phyloP scores from a whole-genome alignment of 2,113 vertebrate species.

The Chaetodon trifascialis region DNA sequence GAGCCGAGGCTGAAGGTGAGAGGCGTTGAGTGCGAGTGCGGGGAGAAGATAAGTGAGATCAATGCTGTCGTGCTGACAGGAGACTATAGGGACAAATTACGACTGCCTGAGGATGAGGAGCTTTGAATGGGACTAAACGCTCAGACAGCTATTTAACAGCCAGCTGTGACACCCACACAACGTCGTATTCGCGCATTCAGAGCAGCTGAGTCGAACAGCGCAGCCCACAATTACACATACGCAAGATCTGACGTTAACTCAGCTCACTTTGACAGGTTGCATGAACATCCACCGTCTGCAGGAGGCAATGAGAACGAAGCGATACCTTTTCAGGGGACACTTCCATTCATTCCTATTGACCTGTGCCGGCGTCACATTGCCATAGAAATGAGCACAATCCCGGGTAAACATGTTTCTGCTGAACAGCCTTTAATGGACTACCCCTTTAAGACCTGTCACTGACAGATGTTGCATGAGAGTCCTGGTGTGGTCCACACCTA shows the following conservation, averaged over 20 bases:
- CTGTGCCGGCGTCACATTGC: not conserved
- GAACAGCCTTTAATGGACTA: not conserved
- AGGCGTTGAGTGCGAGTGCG: not conserved
- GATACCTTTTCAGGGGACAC: not conserved
- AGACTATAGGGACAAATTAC: slow-evolving; percentile 41
- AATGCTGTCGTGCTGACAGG: slow-evolving; percentile 13
- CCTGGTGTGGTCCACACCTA: slow-evolving; percentile 24
- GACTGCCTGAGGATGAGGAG: slow-evolving; percentile 11
- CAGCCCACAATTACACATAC: slow-evolving; percentile 33
- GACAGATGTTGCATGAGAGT: slow-evolving; percentile 24
- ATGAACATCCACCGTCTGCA: not conserved
- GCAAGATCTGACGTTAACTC: slow-evolving; percentile 23
- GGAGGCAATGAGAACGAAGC: slow-evolving; percentile 13
- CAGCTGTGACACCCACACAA: slow-evolving; percentile 61
- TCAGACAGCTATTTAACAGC: slow-evolving; percentile 49
- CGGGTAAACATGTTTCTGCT: not conserved
- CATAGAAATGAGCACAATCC: slow-evolving; percentile 13
- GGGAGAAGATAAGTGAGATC: slow-evolving; percentile 41
- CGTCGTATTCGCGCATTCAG: slow-evolving; percentile 25
- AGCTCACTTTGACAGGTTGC: not conserved
- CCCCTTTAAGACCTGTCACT: slow-evolving; percentile 24
- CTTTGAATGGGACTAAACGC: slow-evolving; percentile 48
- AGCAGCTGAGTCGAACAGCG: slow-evolving; percentile 15
- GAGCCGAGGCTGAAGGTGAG: slow-evolving; percentile 24
- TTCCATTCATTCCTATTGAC: not conserved